Base-by-base conservation (phyloP, 2,113 vertebrate species). In the Colossoma macropomum region DNA sequence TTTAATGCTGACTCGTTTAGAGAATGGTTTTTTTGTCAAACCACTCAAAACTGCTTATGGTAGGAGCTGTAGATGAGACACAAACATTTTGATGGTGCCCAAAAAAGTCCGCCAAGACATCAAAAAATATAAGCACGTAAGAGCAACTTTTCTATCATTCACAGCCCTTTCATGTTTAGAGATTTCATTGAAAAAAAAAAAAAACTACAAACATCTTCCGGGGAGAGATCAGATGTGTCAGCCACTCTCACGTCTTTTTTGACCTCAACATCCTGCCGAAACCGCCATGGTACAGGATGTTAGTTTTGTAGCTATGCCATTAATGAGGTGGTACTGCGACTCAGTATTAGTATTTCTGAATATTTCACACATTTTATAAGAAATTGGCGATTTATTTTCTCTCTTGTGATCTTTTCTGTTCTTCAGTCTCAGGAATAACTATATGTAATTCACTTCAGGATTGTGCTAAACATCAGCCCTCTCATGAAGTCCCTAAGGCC, bases 211-310 rank as follows among this genome's bases (percentile, higher is more conserved):
- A 73, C 59, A 12, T 66, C 56, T 85, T 77, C 79, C 25, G 30
- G 74, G 30, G 50, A 75, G 38, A 81, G 74, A 75, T 56, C 48
- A 30, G 62, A 71, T 7, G 62, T 76, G 28, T 52, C 48, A 74
- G 75, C 65, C 74, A n/a, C 70, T 48, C 54, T 85, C 83, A 60
- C 23, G 48, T 77, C 77, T 59, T 76, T 25, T 59, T n/a, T 65
- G 54, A 52, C 81, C 80, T 80, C 86, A 80, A 71, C 69, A 81
- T 87, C 86, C 86, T 85, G 77, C 81, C 10, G 52, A 75, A 69
- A 82, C 50, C 23, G 15, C 70, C 25, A 5, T 11, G n/a, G 1
- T 45, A 52, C 75, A 84, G 76, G 76, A 82, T 82, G 27, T 68
- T 7, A 32, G 10, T 17, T 75, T 56, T 66, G 45, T 23, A 34